Base-by-base conservation (phyloP, 2,888 invertebrate genomes). In the Petrolisthes manimaculis region DNA sequence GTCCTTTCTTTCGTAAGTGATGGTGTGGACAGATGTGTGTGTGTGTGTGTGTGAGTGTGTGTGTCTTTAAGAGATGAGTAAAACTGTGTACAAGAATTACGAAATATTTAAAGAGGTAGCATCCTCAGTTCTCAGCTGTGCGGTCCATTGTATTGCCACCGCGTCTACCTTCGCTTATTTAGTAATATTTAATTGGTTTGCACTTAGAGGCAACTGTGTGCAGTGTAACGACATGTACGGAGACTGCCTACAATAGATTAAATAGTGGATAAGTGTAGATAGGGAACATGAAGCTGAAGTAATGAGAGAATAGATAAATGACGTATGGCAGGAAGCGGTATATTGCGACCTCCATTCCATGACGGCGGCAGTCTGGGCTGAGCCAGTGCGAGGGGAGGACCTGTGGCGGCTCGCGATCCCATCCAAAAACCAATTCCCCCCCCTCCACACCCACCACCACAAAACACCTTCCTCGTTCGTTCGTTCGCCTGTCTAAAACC, bases 291-390 rank as follows among this genome's bases (percentile, higher is more conserved):
- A 37, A 37, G 37, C 37, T 37, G 37, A 37, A 37, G 37, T 37
- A 37, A 37, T 37, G 37, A 37, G 37, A 71, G 6, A 51, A 74
- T 67, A 81, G 24, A 37, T 56, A 55, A 77, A 77, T 12, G 55
- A 18, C 79, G 78, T 24, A 5, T 88, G 88, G 88, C 67, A 88
- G 12, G 85, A 61, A 53, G 54, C 54, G 74, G 75, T 51, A n/a
- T 54, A 24, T 37, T 56, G 56, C 83, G 88, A 88, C 88, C 88
- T 85, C 88, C 88, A 85, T 88, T 85, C 84, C 81, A 51, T 84
- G 82, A 67, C 61, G 84, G 77, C 81, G 85, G 55, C 82, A 88
- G 88, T 88, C 88, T 88, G 88, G 81, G 77, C 81, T 88, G 88
- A 84, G 75, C 75, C 85, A 82, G 88, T 84, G 88, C 67, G 37